Evolutionary conservation across 2,113 vertebrate species (phyloP), one percentile per base, ranked within the genome.

Genomic region (Sebastes fasciatus): DNA sequence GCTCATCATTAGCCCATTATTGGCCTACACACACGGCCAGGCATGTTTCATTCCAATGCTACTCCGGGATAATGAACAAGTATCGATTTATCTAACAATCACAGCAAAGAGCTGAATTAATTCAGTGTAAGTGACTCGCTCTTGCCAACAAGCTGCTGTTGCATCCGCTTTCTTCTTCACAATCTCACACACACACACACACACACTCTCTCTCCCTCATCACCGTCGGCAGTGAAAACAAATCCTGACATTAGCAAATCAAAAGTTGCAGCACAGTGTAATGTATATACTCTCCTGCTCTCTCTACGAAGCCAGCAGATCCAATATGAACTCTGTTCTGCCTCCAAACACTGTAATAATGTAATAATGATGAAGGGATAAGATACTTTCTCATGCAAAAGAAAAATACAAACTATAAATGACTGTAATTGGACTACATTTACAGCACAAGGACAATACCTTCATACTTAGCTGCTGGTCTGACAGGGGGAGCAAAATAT

Each of bases 81-180:
- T 88, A 93, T 92, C 51, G 80, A 93, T 92, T 90, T 91, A 88
- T 92, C 84, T 73, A 84, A 90, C 88, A 88, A 88, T 88, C 76
- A 62, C 60, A 54, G 63, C 74, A 90, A 84, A 89, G 87, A 79
- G 68, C 77, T 79, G 82, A 87, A 91, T 91, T 93, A 57, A 92
- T 92, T 92, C 82, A 70, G 80, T 86, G 75, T 82, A 87, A 94
- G 72, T 93, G 82, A 89, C 84, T 83, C n/a, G 5, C 90, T 83
- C 70, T 66, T 77, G 82, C 86, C 70, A 85, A 92, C 76, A 84
- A 87, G 84, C 74, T 80, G 82, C 65, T 86, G 52, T n/a, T 61
- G n/a, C 58, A 48, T 8, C 23, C 34, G 19, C 65, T 74, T 45
- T 64, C n/a, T 55, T 55, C 17, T 34, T 71, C 13, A 63, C 23